These are phyloP conservation scores for Rhyacichthys aspro DNA, from an alignment of 2,797 vertebrate species.

Conservation along the genomic window DNA sequence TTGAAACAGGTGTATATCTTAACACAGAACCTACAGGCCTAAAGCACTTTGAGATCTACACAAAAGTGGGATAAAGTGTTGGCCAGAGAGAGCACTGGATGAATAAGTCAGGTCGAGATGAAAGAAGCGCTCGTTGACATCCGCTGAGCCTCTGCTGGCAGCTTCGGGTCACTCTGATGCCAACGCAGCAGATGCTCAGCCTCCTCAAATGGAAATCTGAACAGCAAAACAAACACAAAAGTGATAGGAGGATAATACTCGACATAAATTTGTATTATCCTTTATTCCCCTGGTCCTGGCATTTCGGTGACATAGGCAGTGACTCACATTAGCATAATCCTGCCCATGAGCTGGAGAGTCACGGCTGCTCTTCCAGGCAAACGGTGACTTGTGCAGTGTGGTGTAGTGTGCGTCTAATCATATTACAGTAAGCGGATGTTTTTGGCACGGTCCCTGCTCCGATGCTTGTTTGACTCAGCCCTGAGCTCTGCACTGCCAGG, in stretches of 20 bases:
- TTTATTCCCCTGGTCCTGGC: conserved; percentile 5
- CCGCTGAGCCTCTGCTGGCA: conserved; percentile 64
- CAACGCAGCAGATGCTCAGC: conserved; percentile 68
- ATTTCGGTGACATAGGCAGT: conserved; percentile 22
- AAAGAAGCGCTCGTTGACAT: conserved; percentile 63
- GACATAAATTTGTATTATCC: conserved; percentile 8
- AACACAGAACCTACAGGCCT: conserved; percentile 15
- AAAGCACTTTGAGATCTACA: conserved; percentile 5
- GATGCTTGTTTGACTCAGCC: conserved; percentile 44
- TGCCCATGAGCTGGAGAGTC: conserved; percentile 58
- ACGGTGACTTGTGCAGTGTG: conserved; percentile 59
- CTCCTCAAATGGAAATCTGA: conserved; percentile 56
- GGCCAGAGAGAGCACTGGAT: conserved; percentile 51
- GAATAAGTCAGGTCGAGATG: conserved; percentile 68
- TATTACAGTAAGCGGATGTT: conserved; percentile 71
- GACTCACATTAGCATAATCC: conserved; percentile 68
- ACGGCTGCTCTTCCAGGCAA: conserved; percentile 63
- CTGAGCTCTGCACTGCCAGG: conserved; percentile 9
- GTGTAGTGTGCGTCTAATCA: conserved; percentile 66
- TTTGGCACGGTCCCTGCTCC: conserved; percentile 55
- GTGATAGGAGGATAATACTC: neutral
- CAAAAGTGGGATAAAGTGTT: conserved; percentile 49
- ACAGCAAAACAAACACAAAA: conserved; percentile 22
- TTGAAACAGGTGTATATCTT: conserved; percentile 56
- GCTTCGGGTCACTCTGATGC: conserved; percentile 39